Base-by-base conservation (phyloP, 2,888 invertebrate genomes). In the Sphinx pinastri region DNA sequence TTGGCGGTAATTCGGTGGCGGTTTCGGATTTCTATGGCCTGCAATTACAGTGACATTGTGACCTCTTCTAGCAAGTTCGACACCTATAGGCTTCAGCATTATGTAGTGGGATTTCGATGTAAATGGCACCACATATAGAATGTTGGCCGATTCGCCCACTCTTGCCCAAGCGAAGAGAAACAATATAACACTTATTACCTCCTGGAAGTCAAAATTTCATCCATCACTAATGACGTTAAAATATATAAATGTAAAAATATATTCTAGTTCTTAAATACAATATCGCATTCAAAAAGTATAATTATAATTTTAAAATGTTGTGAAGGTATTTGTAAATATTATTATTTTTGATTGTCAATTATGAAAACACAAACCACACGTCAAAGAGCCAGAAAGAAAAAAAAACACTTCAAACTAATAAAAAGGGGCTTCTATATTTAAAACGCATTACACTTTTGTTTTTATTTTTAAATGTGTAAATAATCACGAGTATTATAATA, bases 1-100 rank as follows among this genome's bases (percentile, higher is more conserved):
- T 75, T 94, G 87, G 8, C 85, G 87, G 71, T 92, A 94, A 71
- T 91, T 94, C 0, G 87, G 75, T 0, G 91, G 85, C 6, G 87
- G 85, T 14, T 87, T 81, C 0, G 81, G 78, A 67, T 91, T 88
- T 68, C 77, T 87, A 70, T 88, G 76, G 1, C 90, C 88, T 7
- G 94, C 89, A 19, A 95, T 90, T 0, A 94, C 90, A 2, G 94
- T 94, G 0, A 95, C 93, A 77, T 95, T 92, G 74, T 95, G 95
- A 0, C 95, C 95, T 68, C 92, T 86, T n/a, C 83, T 79, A 6
- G 94, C 94, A 59, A 95, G 79, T 73, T 94, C 94, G 59, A 94
- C 76, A 5, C 94, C 91, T 38, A 95, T 87, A 0, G 92, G 89
- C 73, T 89, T 88, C 55, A 94, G 81, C 80, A 92, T 81, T 71